These are phyloP conservation scores for Dromococcyx pavoninus DNA, from an alignment of 2,797 vertebrate species.

Conservation along the genomic window DNA sequence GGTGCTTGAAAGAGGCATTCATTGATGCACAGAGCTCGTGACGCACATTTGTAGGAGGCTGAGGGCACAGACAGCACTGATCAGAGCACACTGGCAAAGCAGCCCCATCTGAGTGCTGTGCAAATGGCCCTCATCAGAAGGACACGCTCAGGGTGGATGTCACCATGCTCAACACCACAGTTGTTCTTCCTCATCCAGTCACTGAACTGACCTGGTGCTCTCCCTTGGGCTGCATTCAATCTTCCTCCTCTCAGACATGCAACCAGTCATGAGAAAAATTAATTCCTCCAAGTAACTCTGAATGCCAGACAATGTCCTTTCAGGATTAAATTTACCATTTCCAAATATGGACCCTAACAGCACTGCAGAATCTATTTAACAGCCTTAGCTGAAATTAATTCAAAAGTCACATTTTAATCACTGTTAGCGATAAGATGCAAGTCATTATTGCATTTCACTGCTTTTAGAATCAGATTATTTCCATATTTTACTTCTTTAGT, in stretches of 20 bases:
- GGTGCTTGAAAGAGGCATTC: background rate
- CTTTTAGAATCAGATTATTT: background rate
- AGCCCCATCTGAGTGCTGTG: accelerated
- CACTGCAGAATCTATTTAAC: background rate
- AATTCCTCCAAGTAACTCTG: background rate
- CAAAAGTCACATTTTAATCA: background rate
- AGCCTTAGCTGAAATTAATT: conserved; percentile 13
- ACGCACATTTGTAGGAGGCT: accelerated
- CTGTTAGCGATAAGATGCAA: background rate
- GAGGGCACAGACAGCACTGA: background rate
- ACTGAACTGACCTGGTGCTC: accelerated
- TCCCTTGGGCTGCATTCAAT: background rate
- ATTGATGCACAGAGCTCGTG: accelerated
- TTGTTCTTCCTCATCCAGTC: accelerated
- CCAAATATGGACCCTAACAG: background rate
- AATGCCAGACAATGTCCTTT: background rate
- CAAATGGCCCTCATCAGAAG: background rate
- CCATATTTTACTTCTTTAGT: background rate
- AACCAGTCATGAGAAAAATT: background rate
- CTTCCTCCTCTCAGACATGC: background rate
- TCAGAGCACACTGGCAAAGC: background rate
- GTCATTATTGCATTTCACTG: background rate
- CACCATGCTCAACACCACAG: accelerated
- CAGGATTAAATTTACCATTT: background rate
- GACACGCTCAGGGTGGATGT: accelerated